Evolutionary conservation across 2,113 vertebrate genomes (phyloP).

Genomic region (Apodemus sylvaticus): DNA sequence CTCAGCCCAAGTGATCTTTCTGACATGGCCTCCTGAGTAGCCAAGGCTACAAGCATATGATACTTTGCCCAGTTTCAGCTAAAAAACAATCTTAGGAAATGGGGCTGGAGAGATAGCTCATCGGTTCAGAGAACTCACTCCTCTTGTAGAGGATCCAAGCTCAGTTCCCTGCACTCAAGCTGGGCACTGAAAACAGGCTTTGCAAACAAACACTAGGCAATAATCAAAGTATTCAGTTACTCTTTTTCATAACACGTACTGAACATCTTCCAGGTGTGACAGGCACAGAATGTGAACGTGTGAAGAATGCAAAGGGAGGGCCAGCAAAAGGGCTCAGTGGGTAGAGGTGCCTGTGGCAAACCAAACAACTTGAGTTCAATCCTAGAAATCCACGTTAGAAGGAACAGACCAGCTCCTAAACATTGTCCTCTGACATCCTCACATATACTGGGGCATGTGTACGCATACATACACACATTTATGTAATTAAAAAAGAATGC

Average conservation of each 20-base stretch:
- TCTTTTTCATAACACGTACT: background rate
- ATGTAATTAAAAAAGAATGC: background rate
- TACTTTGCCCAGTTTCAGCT: background rate
- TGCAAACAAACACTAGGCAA: background rate
- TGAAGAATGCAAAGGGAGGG: background rate
- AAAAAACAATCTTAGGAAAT: background rate
- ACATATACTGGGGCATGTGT: too few species aligned
- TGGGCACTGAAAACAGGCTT: background rate
- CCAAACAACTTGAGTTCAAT: background rate
- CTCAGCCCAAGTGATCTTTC: background rate
- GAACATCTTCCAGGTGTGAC: background rate
- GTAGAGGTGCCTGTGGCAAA: background rate
- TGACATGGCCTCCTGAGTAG: background rate
- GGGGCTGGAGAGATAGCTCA: background rate
- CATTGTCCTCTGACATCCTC: background rate
- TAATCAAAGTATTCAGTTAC: background rate
- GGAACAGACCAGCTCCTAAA: background rate
- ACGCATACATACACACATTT: too few species aligned
- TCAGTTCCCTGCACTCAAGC: background rate
- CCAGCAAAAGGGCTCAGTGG: background rate
- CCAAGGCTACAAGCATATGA: background rate
- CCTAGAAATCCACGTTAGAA: background rate
- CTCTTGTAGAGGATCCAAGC: background rate
- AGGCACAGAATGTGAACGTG: background rate
- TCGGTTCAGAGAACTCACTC: background rate